Percentiles rank a stretch among this genome's conserved stretches.
These are phyloP conservation scores for Zoanthus solanderi DNA, from an alignment of 92 coral and sea anemone species.

Conservation along the genomic window DNA sequence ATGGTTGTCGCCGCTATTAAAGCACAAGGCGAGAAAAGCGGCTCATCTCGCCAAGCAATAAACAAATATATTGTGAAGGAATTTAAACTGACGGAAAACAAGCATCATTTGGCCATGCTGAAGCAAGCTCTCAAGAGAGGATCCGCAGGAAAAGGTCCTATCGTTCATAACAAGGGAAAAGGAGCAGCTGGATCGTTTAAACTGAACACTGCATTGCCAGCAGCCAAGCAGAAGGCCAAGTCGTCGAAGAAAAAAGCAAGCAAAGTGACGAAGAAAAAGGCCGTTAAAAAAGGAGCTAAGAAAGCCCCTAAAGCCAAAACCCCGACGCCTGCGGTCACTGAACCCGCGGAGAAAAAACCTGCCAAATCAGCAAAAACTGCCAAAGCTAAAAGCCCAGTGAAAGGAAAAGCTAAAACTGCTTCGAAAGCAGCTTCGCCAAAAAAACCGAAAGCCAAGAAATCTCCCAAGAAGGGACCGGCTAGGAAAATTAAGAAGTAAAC, in stretches of 20 bases:
- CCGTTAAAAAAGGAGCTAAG: slow-evolving; percentile 47
- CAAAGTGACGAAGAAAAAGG: slow-evolving; percentile 59
- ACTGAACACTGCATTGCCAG: slow-evolving; percentile 61
- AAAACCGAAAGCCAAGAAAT: slow-evolving; percentile 80
- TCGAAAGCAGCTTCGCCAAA: slow-evolving; percentile 78
- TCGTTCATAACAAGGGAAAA: slow-evolving; percentile 84
- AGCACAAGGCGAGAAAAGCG: slow-evolving; percentile 74
- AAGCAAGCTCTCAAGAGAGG: slow-evolving; percentile 80
- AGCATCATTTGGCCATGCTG: slow-evolving; percentile 83
- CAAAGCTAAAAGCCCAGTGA: background rate
- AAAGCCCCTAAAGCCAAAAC: slow-evolving; percentile 36
- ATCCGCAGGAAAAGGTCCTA: slow-evolving; percentile 71
- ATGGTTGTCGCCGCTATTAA: slow-evolving; percentile 76
- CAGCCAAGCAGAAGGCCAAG: slow-evolving; percentile 45
- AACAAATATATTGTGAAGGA: slow-evolving; percentile 84
- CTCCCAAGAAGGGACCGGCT: slow-evolving; percentile 57
- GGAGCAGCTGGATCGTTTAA: slow-evolving; percentile 93
- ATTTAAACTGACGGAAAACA: slow-evolving; percentile 75
- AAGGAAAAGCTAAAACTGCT: background rate
- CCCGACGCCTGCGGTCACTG: slow-evolving; percentile 20
- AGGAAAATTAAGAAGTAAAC: slow-evolving; percentile 67
- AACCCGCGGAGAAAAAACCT: slow-evolving; percentile 14
- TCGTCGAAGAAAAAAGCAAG: slow-evolving; percentile 46
- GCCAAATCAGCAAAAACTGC: slow-evolving; percentile 49
- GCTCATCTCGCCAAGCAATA: slow-evolving; percentile 90